Evolutionary conservation across 2,888 invertebrate genomes (phyloP), one percentile per base, ranked within the genome.

Genomic region (Trichacis sp.): DNA sequence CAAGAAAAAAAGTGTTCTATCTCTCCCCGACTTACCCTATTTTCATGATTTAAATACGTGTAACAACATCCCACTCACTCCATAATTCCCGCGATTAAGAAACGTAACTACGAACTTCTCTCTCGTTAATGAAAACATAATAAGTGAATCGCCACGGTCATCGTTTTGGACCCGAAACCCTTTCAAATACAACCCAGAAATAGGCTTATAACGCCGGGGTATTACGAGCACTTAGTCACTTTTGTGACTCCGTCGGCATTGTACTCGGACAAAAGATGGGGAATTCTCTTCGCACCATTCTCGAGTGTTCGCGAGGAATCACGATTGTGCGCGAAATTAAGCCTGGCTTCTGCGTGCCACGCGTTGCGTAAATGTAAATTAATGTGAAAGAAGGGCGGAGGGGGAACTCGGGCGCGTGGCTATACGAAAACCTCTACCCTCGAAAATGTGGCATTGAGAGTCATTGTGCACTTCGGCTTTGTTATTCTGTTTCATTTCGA

Each of bases 181-280:
- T n/a, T n/a, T n/a, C n/a, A n/a, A 29, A 53, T 43, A 45, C 24
- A 58, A 45, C 49, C 42, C 45, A 59, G 65, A 68, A 69, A 67
- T 71, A 68, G 73, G 70, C 70, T 64, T 73, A 80, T 80, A 80
- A 80, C 78, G 73, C 75, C 72, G 57, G 74, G 71, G 77, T 79
- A 80, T 80, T 77, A 79, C 76, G 74, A 75, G 77, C 79, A 80
- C 79, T 80, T 80, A 78, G 80, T 80, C 79, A 80, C 80, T 80
- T 80, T 80, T 80, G 80, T 80, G 72, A 74, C 69, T 69, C 68
- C 70, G 71, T 66, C 73, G 70, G 73, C 71, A 81, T 81, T 81
- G 81, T 81, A 69, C 73, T 70, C 69, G 78, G 76, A 81, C 81
- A 81, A 81, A 80, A 79, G 81, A 77, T 75, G 76, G 77, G 69